Percentiles rank a stretch among this genome's conserved stretches.
These are phyloP conservation scores for Dipodomys spectabilis DNA, from an alignment of 2,113 vertebrate genomes.

Conservation along the genomic window DNA sequence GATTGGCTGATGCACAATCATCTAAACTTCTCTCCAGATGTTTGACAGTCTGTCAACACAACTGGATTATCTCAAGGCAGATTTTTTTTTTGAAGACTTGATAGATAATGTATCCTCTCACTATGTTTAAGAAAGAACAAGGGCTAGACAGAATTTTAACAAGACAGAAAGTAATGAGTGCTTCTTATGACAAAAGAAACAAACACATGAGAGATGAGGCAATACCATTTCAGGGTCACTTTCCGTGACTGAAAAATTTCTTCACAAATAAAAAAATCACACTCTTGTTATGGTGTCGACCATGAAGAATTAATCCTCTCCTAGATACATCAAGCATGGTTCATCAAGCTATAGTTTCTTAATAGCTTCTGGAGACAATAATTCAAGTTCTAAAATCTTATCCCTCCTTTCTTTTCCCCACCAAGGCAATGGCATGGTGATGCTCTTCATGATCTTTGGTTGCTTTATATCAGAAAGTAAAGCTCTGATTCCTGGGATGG, in stretches of 20 bases:
- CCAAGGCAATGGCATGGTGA: neutral
- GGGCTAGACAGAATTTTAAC: accelerated
- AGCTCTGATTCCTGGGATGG: too few species aligned
- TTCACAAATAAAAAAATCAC: neutral
- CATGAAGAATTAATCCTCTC: neutral
- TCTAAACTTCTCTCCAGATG: constrained; percentile 42
- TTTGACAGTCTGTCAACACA: neutral
- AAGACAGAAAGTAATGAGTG: neutral
- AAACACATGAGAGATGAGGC: accelerated
- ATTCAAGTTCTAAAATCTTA: neutral
- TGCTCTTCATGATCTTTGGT: too few species aligned
- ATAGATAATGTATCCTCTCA: neutral
- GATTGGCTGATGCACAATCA: neutral
- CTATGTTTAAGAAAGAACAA: neutral
- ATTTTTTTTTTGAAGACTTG: neutral
- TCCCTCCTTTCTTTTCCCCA: neutral
- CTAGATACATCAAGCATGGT: neutral
- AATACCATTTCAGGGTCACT: neutral
- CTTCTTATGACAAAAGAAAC: neutral
- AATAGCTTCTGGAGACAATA: neutral
- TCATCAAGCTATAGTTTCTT: neutral
- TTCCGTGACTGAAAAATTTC: neutral
- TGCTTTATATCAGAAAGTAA: too few species aligned
- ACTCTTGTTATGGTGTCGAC: neutral
- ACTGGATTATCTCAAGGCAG: neutral